These are phyloP conservation scores for Germaria angustata DNA, from an alignment of 2,888 invertebrate species.

Conservation along the genomic window DNA sequence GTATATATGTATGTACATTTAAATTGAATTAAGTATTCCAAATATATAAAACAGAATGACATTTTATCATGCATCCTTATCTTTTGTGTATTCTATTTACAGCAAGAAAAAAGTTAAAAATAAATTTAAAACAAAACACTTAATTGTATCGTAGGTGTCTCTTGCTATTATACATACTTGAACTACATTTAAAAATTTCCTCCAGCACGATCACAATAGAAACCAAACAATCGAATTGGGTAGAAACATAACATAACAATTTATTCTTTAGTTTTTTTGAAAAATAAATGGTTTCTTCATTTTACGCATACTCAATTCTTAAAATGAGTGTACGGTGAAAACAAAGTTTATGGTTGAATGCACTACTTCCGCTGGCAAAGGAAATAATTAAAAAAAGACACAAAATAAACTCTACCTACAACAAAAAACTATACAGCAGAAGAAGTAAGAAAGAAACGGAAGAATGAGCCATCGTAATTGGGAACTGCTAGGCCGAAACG, in stretches of 20 bases:
- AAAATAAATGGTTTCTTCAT: conserved; percentile 25
- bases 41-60: too few relatives aligned
- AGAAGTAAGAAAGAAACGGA: conserved; percentile 44
- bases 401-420: too few relatives aligned
- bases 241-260: background rate
- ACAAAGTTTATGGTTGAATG: conserved; percentile 70
- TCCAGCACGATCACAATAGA: background rate
- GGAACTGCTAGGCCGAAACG: conserved; percentile 25
- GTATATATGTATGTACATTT: too few relatives aligned
- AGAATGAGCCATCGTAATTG: conserved; percentile 43
- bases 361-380: conserved; percentile 73
- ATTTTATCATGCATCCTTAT: too few relatives aligned
- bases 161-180: background rate
- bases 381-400: conserved; percentile 58
- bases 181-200: conserved; percentile 4
- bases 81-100: too few relatives aligned
- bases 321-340: conserved; percentile 6
- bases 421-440: conserved; percentile 11
- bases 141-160: background rate
- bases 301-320: conserved; percentile 38
- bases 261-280: background rate
- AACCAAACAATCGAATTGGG: background rate
- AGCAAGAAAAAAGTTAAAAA: background rate
- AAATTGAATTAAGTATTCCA: too few relatives aligned
- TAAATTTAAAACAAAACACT: background rate